These are phyloP conservation scores for Solenopsis invicta DNA, from an alignment of 1,140 invertebrate genomes.

Conservation along the genomic window DNA sequence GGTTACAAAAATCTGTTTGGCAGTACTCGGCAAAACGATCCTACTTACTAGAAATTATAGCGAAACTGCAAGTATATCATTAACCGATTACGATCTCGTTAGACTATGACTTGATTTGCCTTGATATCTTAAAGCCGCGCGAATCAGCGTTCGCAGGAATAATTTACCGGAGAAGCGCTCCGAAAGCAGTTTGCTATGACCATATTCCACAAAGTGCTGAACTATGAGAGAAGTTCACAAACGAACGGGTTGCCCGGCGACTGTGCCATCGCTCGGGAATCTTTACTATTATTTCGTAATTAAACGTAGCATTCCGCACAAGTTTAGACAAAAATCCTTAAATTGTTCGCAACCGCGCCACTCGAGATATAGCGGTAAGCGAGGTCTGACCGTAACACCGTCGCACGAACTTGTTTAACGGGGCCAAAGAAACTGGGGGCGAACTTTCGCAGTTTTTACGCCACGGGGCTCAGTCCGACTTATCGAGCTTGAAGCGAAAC, in stretches of 20 bases:
- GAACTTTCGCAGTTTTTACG: conserved; percentile 73
- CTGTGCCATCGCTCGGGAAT: conserved; percentile 39
- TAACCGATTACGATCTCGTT: neutral
- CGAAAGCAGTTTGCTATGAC: conserved; percentile 67
- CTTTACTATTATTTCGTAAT: conserved; percentile 72
- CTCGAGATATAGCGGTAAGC: conserved; percentile 46
- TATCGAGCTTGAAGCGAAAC: conserved; percentile 71
- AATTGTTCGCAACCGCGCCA: conserved; percentile 68
- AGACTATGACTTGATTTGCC: conserved; percentile 16
- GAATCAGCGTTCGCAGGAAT: conserved; percentile 29
- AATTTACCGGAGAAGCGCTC: conserved; percentile 56
- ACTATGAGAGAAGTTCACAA: conserved; percentile 64
- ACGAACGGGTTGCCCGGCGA: conserved; percentile 6
- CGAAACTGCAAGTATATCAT: neutral
- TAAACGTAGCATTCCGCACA: conserved; percentile 64
- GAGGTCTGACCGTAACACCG: conserved; percentile 55
- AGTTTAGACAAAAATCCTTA: conserved; percentile 65
- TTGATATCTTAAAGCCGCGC: conserved; percentile 2
- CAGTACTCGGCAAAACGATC: neutral
- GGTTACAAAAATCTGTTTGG: neutral
- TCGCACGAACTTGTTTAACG: conserved; percentile 72
- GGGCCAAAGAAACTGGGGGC: conserved; percentile 74
- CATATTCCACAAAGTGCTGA: conserved; percentile 66
- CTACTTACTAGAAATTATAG: neutral
- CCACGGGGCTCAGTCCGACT: conserved; percentile 69